Percentiles rank a stretch among this genome's conserved stretches.
Evolutionary conservation across 2,113 vertebrate genomes (phyloP).

Genomic region (Oryzias javanicus): DNA sequence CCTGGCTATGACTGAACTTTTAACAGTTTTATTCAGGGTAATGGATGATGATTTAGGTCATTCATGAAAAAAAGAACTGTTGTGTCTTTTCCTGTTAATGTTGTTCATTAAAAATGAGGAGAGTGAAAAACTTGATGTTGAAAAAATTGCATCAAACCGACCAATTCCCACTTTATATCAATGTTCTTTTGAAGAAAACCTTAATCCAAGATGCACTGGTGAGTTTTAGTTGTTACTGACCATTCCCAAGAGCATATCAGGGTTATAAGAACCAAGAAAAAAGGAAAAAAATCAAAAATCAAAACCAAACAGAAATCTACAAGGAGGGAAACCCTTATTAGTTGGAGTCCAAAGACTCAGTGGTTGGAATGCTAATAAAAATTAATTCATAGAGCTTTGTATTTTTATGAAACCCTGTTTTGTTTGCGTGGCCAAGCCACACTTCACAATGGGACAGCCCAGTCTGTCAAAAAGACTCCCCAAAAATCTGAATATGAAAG

Average conservation of each 20-base stretch:
- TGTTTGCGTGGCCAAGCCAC: slow-evolving; percentile 60
- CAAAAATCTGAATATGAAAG: slow-evolving; percentile 57
- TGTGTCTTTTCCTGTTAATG: no score
- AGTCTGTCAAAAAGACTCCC: slow-evolving; percentile 59
- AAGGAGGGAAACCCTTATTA: slow-evolving; percentile 62
- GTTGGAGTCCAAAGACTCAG: slow-evolving; percentile 60
- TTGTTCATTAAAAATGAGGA: no score
- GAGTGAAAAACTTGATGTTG: no score
- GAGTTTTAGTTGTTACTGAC: no score
- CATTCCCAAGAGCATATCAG: neutral
- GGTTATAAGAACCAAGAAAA: slow-evolving; percentile 17
- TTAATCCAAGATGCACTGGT: no score
- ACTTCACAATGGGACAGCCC: slow-evolving; percentile 40
- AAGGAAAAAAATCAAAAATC: slow-evolving; percentile 5
- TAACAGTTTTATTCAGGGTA: no score
- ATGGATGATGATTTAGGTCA: no score
- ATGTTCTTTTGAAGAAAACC: no score
- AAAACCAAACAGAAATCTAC: slow-evolving; percentile 23
- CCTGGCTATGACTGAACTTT: no score
- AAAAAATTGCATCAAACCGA: no score
- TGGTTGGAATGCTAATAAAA: slow-evolving; percentile 48
- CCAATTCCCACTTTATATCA: no score
- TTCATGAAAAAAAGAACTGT: no score
- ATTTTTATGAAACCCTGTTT: slow-evolving; percentile 32
- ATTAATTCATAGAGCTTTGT: slow-evolving; percentile 40